Evolutionary conservation across 2,888 invertebrate species (phyloP).

Genomic region (Phengaris arion): DNA sequence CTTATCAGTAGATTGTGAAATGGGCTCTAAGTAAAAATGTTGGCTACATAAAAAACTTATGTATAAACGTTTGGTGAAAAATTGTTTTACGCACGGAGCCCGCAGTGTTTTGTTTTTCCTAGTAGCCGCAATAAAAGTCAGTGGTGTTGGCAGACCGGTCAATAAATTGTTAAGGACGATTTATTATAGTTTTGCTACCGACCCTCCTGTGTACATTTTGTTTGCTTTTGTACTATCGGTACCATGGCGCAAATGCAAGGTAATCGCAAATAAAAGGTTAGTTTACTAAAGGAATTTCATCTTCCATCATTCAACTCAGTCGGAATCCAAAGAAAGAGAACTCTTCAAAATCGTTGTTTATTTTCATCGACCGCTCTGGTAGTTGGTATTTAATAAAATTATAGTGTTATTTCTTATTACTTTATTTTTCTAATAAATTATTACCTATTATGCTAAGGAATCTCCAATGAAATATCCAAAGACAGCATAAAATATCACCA

Average conservation of each 20-base stretch:
- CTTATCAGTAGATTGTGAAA: no score
- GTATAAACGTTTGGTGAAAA: not conserved
- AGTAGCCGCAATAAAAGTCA: constrained; percentile 26
- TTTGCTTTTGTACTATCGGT: constrained; percentile 13
- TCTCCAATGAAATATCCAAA: no score
- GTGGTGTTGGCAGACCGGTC: constrained; percentile 26
- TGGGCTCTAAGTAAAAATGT: no score
- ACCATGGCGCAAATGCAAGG: constrained; percentile 12
- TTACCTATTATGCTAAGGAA: no score
- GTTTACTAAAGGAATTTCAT: not conserved
- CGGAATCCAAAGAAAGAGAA: not conserved
- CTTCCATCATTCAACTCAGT: constrained; percentile 1
- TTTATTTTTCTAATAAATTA: no score
- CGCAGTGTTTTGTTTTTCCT: constrained; percentile 13
- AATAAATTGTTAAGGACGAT: constrained; percentile 26
- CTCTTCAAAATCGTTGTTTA: not conserved
- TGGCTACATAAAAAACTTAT: no score
- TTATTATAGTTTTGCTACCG: constrained; percentile 23
- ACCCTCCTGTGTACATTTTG: constrained; percentile 18
- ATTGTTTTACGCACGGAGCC: not conserved
- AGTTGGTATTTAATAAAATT: not conserved
- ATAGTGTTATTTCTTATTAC: no score
- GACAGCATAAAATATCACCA: not conserved
- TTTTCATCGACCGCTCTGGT: not conserved
- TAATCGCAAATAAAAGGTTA: constrained; percentile 20